Conservation (phyloP, 2,888 invertebrate species). For the Temnothorax rugatulus region DNA sequence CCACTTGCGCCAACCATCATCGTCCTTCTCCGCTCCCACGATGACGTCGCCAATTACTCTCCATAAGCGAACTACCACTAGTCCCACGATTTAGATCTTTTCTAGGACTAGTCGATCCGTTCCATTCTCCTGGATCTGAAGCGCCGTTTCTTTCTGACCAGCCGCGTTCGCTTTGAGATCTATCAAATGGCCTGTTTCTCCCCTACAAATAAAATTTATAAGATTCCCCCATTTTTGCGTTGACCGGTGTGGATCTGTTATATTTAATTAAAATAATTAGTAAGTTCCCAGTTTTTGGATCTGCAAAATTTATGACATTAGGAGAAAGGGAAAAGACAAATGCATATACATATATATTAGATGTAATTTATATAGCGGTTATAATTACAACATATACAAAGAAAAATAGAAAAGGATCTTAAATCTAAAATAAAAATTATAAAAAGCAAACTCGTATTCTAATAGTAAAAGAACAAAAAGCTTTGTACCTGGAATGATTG, state of each 20-base stretch:
- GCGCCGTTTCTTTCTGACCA: constrained; percentile 88
- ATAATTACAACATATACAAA: not conserved
- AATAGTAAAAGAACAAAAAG: not conserved
- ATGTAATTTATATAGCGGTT: constrained; percentile 10
- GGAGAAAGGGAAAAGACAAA: not conserved
- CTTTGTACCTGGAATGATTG: constrained; percentile 81
- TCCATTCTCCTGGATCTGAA: constrained; percentile 87
- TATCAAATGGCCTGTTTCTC: constrained; percentile 83
- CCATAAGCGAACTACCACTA: constrained; percentile 85
- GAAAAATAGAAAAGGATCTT: constrained; percentile 9
- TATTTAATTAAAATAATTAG: not conserved
- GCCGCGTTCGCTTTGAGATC: constrained; percentile 86
- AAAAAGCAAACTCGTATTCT: not conserved
- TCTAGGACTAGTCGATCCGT: constrained; percentile 87
- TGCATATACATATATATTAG: not conserved
- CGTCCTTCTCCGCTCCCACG: constrained; percentile 87
- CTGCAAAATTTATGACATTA: not conserved
- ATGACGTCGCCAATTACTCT: constrained; percentile 87
- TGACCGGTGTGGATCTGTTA: not conserved
- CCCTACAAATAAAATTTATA: constrained; percentile 70
- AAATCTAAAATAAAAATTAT: not conserved
- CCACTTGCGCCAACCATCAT: constrained; percentile 89
- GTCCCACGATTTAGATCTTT: constrained; percentile 87
- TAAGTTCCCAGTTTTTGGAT: not conserved
- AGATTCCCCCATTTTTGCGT: not conserved